These are phyloP conservation scores for Pygoscelis adeliae DNA, from an alignment of 2,113 vertebrate genomes.

Conservation along the genomic window DNA sequence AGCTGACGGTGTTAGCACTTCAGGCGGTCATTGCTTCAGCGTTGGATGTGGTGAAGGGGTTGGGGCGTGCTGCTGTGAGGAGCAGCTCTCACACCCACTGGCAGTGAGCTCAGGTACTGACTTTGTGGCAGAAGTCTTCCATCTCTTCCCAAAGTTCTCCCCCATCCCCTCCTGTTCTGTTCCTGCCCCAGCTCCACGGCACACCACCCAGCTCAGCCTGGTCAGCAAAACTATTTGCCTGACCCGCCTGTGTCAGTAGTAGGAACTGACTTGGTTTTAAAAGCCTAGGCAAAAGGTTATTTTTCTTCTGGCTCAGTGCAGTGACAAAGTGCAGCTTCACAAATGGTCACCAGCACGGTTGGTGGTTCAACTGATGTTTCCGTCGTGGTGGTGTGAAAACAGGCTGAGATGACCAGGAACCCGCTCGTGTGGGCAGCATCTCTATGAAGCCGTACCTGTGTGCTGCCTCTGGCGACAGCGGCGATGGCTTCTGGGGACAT, in stretches of 20 bases:
- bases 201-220: neutral
- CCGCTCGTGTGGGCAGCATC: neutral
- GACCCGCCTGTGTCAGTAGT: neutral
- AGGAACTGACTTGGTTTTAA: neutral
- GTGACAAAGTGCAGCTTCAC: neutral
- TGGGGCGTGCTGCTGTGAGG: neutral
- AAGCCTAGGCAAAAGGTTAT: neutral
- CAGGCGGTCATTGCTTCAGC: neutral
- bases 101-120: neutral
- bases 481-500: neutral
- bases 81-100: neutral
- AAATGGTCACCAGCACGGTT: neutral
- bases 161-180: neutral
- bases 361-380: neutral
- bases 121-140: neutral
- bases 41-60: neutral
- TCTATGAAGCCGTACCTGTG: rapidly evolving
- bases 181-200: neutral
- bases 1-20: neutral
- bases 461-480: rapidly evolving
- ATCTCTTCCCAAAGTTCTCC: neutral
- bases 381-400: neutral
- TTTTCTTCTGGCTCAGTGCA: neutral
- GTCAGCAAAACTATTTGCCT: neutral
- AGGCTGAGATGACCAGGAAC: neutral